A percentile compares a stretch with the other conserved stretches of the same genome.
These are phyloP conservation scores for Apotomis capreana DNA, from an alignment of 2,888 invertebrate species.

Conservation along the genomic window DNA sequence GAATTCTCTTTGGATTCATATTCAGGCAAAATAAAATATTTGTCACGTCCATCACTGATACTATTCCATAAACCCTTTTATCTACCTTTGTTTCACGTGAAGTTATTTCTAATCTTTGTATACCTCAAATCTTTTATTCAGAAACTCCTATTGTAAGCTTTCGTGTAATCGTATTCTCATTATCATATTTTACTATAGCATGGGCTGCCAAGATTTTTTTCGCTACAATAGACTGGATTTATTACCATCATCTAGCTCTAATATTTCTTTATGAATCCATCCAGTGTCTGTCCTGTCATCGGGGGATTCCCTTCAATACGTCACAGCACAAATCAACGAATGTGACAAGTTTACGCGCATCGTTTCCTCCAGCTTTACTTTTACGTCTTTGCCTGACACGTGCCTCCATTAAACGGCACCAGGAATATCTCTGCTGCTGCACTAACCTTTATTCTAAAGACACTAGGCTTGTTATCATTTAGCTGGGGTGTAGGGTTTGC, in stretches of 20 bases:
- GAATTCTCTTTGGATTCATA: background rate
- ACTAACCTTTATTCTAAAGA: conserved; percentile 47
- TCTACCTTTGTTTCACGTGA: no score
- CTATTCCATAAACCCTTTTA: no score
- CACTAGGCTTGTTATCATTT: conserved; percentile 9
- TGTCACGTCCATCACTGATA: no score
- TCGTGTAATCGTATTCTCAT: no score
- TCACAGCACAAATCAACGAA: conserved; percentile 45
- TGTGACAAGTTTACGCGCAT: conserved; percentile 53
- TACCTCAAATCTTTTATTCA: no score
- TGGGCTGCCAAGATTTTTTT: background rate
- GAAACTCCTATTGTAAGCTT: no score
- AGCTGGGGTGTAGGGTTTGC: background rate
- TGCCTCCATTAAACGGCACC: conserved; percentile 48
- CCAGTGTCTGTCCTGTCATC: background rate
- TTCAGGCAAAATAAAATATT: no score
- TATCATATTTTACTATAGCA: no score
- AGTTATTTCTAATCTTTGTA: no score
- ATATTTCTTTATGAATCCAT: background rate
- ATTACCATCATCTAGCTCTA: background rate
- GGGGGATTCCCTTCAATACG: conserved; percentile 27
- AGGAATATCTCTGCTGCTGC: conserved; percentile 42
- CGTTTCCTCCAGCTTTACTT: conserved; percentile 54
- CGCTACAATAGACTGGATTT: background rate
- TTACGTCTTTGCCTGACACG: conserved; percentile 61